These are phyloP conservation scores for Pitta sordida DNA, from an alignment of 2,113 vertebrate genomes.

Conservation along the genomic window DNA sequence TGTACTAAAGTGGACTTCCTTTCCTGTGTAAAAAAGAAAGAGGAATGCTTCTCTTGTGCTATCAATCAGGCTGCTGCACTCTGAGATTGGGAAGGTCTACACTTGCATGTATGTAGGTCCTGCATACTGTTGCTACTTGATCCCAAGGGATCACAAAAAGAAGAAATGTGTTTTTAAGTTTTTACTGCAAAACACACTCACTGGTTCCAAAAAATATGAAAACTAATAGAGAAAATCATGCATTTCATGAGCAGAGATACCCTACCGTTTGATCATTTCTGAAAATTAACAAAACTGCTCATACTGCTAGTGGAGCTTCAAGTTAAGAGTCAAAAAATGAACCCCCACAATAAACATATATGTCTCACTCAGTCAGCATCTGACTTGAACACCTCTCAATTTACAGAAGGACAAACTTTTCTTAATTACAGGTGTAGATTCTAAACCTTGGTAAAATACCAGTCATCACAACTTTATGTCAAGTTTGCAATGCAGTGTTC, in stretches of 20 bases:
- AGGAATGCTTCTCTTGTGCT: neutral
- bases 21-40: neutral
- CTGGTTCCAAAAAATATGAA: neutral
- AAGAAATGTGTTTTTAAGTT: neutral
- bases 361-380: neutral
- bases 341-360: neutral
- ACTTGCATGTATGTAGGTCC: neutral
- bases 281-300: neutral
- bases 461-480: neutral
- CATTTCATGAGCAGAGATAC: neutral
- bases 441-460: neutral
- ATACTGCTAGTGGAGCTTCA: neutral
- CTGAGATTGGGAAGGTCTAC: neutral
- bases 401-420: neutral
- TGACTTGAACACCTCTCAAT: neutral
- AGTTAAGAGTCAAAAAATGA: neutral
- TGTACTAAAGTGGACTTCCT: too few species aligned
- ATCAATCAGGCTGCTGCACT: neutral
- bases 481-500: conserved; percentile 27
- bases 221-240: neutral
- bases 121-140: neutral
- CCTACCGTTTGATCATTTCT: neutral
- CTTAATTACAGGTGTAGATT: neutral
- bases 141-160: neutral
- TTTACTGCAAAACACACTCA: neutral